Base-by-base conservation (phyloP, 2,888 invertebrate species). In the Calameuta pallipes region DNA sequence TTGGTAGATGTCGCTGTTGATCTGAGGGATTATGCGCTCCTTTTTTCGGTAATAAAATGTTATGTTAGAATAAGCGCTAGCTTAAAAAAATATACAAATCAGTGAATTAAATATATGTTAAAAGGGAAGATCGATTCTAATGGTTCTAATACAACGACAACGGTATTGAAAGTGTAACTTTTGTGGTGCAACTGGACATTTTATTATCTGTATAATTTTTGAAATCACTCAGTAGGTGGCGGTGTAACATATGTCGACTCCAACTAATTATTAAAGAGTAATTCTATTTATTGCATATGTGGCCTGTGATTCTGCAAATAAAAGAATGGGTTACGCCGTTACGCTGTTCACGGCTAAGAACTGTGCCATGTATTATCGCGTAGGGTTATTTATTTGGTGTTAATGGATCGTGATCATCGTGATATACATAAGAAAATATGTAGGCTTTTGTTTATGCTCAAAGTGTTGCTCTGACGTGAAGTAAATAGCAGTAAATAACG, bases 401-500 rank as follows among this genome's bases (percentile, higher is more conserved):
- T 71, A 71, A 71, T 71, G 33, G 33, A 23, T 13, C 34, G 71
- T 30, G 23, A 71, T 71, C 12, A 23, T 13, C 34, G 71, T 30
- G 23, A 71, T 71, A 9, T 56, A 71, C 71, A 34, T 71, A 34
- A 15, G 4, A 11, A 71, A 71, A 71, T 71, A 71, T 71, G 71
- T 71, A 71, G 71, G 34, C 33, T 33, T 33, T 31, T 31, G 71
- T 71, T 71, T 31, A 71, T 71, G 56, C 56, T 56, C 56, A 56
- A 56, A 56, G 56, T 56, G 23, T 56, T 56, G 15, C 56, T 56
- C 56, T 34, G 12, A 71, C 71, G 71, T 31, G 31, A 31, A 9
- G 13, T 33, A 31, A 34, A 33, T 71, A 71, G 23, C 31, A 34
- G 71, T 73, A 82, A 82, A 81, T 80, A 77, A 75, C 82, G 80